Conservation (phyloP, 2,113 vertebrate species). For the Chaenocephalus aceratus region DNA sequence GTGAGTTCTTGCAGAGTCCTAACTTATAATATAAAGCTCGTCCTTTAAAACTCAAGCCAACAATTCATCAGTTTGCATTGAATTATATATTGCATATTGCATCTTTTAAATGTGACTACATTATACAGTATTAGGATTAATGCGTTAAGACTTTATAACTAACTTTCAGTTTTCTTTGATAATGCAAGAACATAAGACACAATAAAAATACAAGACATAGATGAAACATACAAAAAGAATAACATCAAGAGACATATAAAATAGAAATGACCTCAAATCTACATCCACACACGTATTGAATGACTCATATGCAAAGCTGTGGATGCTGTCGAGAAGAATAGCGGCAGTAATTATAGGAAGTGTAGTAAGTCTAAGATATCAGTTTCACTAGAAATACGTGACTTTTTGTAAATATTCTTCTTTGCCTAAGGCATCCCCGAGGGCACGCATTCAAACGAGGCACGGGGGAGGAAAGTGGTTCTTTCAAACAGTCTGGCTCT, state of each 20-base stretch:
- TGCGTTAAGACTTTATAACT: background rate
- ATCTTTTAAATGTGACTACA: background rate
- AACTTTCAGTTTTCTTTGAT: background rate
- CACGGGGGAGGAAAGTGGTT: constrained; percentile 8
- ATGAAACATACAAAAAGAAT: background rate
- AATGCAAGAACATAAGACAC: background rate
- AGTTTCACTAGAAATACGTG: constrained; percentile 13
- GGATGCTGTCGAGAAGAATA: background rate
- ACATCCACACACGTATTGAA: no score
- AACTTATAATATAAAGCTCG: background rate
- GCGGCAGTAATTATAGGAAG: background rate
- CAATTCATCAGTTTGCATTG: background rate
- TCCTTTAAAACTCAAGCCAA: background rate
- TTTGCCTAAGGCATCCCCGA: constrained; percentile 26
- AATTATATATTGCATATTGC: background rate
- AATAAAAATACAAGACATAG: background rate
- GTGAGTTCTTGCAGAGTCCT: background rate
- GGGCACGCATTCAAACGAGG: constrained; percentile 36
- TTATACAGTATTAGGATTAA: background rate
- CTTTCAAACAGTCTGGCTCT: constrained; percentile 27
- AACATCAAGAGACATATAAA: background rate
- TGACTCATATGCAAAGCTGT: background rate
- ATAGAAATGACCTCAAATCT: background rate
- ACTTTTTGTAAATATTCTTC: constrained; percentile 35
- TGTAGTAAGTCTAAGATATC: background rate